A percentile compares a stretch with the other conserved stretches of the same genome.
These are phyloP conservation scores for Limenitis camilla DNA, from an alignment of 2,888 invertebrate genomes.

Conservation along the genomic window DNA sequence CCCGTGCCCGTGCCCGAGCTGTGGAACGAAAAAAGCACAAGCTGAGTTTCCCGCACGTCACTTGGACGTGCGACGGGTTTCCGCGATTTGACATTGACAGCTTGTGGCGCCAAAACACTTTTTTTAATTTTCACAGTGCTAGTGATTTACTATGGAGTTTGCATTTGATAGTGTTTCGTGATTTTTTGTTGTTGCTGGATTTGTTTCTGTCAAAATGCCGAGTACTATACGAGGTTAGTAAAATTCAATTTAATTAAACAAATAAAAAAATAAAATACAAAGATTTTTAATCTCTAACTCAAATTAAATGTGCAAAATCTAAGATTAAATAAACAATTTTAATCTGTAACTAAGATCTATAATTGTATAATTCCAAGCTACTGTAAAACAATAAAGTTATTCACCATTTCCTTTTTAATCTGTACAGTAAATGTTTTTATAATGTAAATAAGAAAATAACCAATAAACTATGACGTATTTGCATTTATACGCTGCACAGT, in stretches of 20 bases:
- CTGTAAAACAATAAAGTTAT: not conserved
- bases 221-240: conserved; percentile 70
- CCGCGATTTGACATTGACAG: conserved; percentile 46
- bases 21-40: conserved; percentile 66
- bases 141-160: conserved; percentile 26
- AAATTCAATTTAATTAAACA: conserved; percentile 9
- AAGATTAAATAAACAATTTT: too few relatives aligned
- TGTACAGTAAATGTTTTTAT: conserved; percentile 2
- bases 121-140: conserved; percentile 15
- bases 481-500: conserved; percentile 19
- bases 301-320: too few relatives aligned
- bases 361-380: not conserved
- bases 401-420: conserved; percentile 5
- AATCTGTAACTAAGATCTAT: too few relatives aligned
- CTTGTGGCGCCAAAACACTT: conserved; percentile 36
- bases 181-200: conserved; percentile 33
- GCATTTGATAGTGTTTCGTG: conserved; percentile 28
- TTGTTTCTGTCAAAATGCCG: conserved; percentile 63
- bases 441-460: conserved; percentile 5
- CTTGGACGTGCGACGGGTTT: conserved; percentile 51
- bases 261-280: not conserved
- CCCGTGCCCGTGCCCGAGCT: conserved; percentile 47
- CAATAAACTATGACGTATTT: conserved; percentile 22
- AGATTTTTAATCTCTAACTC: not conserved
- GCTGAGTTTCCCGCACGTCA: conserved; percentile 51